These are phyloP conservation scores for Nasonia vitripennis DNA, from an alignment of 1,140 invertebrate genomes.

Conservation along the genomic window DNA sequence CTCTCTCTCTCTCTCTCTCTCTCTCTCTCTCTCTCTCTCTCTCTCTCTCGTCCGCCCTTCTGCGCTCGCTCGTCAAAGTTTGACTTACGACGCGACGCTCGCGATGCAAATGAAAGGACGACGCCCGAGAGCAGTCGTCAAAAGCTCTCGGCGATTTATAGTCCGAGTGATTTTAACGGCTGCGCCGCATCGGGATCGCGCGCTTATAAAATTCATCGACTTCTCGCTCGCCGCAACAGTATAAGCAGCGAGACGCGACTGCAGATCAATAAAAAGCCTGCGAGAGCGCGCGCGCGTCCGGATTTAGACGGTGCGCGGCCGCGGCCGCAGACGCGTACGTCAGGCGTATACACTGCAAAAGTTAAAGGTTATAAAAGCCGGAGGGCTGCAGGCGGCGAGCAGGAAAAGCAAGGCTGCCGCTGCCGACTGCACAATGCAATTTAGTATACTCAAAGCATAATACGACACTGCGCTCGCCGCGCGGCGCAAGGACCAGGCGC, in stretches of 20 bases:
- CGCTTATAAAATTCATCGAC: too few relatives aligned
- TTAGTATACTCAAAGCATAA: conserved; percentile 10
- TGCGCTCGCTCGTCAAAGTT: conserved; percentile 29
- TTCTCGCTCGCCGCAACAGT: neutral
- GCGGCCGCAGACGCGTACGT: too few relatives aligned
- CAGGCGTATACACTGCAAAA: neutral
- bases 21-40: neutral
- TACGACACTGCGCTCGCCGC: neutral
- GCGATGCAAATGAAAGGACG: conserved; percentile 4
- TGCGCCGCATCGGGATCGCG: too few relatives aligned
- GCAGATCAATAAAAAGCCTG: neutral
- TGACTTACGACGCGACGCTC: conserved; percentile 18
- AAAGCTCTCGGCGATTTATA: neutral
- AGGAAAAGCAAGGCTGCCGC: neutral
- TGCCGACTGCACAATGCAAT: neutral
- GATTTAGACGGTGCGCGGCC: neutral
- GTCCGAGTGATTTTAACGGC: neutral
- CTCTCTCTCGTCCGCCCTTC: conserved; percentile 1
- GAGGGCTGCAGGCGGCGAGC: neutral
- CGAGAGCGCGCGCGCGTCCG: neutral
- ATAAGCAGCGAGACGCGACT: neutral
- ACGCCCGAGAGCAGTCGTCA: neutral
- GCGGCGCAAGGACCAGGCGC: neutral
- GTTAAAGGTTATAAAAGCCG: neutral
- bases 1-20: neutral